Percentiles rank a stretch among this genome's conserved stretches.
These are phyloP conservation scores for Ophion ellenae DNA, from an alignment of 2,888 invertebrate species.

Conservation along the genomic window DNA sequence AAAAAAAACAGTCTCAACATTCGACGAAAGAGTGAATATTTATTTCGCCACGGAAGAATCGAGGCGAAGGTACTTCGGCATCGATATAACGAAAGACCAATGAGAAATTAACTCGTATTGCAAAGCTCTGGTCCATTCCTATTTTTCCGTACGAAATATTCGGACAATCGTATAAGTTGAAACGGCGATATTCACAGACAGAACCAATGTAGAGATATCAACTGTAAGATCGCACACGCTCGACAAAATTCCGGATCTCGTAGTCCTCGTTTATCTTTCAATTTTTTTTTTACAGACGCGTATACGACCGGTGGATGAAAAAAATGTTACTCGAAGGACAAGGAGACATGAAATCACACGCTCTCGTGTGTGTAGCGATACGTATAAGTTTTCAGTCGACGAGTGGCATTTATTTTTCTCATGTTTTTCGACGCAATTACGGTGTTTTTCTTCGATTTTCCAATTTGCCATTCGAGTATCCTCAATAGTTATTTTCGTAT, in stretches of 20 bases:
- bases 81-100: conserved; percentile 12
- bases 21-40: conserved; percentile 7
- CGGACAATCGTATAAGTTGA: conserved; percentile 51
- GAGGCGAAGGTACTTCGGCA: not conserved
- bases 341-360: conserved; percentile 43
- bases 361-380: conserved; percentile 72
- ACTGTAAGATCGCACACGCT: conserved; percentile 50
- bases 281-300: conserved; percentile 12
- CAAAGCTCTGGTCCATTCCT: conserved; percentile 68
- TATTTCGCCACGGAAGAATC: not conserved
- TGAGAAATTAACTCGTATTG: conserved; percentile 19
- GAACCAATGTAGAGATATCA: conserved; percentile 24
- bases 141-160: conserved; percentile 64
- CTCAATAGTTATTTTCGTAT: conserved; percentile 76
- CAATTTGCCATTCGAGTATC: conserved; percentile 53
- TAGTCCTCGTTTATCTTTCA: conserved; percentile 1
- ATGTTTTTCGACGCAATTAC: conserved; percentile 47
- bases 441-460: conserved; percentile 44
- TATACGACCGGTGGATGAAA: conserved; percentile 29
- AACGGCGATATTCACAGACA: not conserved
- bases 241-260: conserved; percentile 24
- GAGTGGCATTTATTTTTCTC: conserved; percentile 51
- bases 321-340: conserved; percentile 35
- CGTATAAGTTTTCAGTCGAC: conserved; percentile 65
- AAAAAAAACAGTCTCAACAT: conserved; percentile 18